A percentile compares a stretch with the other conserved stretches of the same genome.
phyloP scores from a whole-genome alignment of 2,888 invertebrate species.

The Oxycera nigricornis region DNA sequence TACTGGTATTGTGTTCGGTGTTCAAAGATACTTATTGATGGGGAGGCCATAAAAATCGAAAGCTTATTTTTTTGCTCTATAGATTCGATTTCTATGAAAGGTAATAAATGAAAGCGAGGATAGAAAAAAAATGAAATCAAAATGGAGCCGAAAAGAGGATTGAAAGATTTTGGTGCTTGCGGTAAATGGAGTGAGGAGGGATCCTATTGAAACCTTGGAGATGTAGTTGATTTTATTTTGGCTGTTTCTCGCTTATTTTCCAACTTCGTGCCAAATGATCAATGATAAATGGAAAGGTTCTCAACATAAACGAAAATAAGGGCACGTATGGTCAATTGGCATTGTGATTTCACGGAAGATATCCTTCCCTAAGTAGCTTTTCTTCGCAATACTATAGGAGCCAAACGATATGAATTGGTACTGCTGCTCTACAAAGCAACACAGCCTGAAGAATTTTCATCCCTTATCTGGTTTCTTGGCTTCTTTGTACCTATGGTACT shows the following conservation, averaged over 20 bases:
- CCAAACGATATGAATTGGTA: neutral
- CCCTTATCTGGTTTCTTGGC: neutral
- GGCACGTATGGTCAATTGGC: constrained; percentile 39
- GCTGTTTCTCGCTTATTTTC: neutral
- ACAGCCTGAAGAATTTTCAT: neutral
- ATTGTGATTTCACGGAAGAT: constrained; percentile 40
- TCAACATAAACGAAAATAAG: constrained; percentile 38
- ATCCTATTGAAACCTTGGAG: neutral
- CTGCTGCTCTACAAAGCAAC: neutral
- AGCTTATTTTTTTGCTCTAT: constrained; percentile 29
- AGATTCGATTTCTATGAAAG: constrained; percentile 26
- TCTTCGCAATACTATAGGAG: neutral
- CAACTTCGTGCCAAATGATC: constrained; percentile 24
- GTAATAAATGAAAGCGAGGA: constrained; percentile 27
- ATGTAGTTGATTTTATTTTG: neutral
- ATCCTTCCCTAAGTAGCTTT: constrained; percentile 36
- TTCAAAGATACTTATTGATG: neutral
- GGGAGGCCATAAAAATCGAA: constrained; percentile 32
- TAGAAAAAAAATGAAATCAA: neutral
- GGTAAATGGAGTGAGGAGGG: neutral
- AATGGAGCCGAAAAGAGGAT: constrained; percentile 12
- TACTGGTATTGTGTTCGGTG: neutral
- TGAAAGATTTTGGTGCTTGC: neutral
- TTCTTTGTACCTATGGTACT: neutral
- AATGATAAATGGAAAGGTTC: constrained; percentile 35